phyloP scores from a whole-genome alignment of 1,140 invertebrate genomes.

The Drosophila leontia region DNA sequence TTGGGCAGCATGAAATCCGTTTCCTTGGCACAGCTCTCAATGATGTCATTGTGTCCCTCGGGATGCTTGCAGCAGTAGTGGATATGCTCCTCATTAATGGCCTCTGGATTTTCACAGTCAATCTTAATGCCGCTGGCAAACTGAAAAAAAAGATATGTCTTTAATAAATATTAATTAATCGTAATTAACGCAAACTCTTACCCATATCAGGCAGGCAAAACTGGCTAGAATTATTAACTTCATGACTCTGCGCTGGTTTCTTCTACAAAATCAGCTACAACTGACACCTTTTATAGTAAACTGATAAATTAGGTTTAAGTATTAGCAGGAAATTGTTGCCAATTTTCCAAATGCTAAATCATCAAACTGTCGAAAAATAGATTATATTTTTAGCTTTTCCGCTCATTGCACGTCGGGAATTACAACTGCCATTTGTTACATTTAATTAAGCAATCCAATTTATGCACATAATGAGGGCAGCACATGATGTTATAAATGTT shows the following conservation, averaged over 20 bases:
- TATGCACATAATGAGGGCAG: conserved; percentile 1
- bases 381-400: conserved; percentile 7
- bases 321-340: conserved; percentile 21
- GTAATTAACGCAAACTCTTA: conserved; percentile 12
- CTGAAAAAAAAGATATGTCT: conserved; percentile 1
- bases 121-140: conserved; percentile 33
- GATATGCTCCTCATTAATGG: conserved; percentile 67
- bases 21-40: conserved; percentile 64
- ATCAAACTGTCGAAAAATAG: conserved; percentile 15
- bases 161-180: background rate
- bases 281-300: conserved; percentile 34
- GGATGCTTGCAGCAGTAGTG: conserved; percentile 74
- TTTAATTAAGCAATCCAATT: conserved; percentile 56
- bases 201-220: conserved; percentile 48
- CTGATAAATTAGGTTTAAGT: background rate
- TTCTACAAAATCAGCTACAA: background rate
- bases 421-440: conserved; percentile 44
- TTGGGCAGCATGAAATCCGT: conserved; percentile 49
- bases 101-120: conserved; percentile 60
- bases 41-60: conserved; percentile 66
- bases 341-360: conserved; percentile 18
- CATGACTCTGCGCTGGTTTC: conserved; percentile 27
- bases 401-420: conserved; percentile 35
- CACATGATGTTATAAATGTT: conserved; percentile 51
- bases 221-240: conserved; percentile 6